phyloP scores from a whole-genome alignment of 2,113 vertebrate genomes.

The Dendropsophus ebraccatus region DNA sequence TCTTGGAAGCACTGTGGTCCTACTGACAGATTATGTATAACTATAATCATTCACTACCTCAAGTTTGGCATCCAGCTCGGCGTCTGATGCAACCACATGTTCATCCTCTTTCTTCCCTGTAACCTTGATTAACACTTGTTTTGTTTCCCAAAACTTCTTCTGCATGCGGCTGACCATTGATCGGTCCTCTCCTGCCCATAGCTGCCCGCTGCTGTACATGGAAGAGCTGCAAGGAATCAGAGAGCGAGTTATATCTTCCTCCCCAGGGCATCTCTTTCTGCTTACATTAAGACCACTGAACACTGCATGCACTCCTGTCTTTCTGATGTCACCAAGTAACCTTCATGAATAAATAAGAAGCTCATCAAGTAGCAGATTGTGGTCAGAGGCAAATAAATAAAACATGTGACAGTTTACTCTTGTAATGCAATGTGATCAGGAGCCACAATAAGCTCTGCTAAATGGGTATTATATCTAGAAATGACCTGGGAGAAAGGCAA shows the following conservation, averaged over 20 bases:
- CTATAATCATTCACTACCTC: conserved; percentile 69
- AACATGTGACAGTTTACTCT: not conserved
- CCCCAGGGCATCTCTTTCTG: not conserved
- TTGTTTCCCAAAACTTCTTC: conserved; percentile 86
- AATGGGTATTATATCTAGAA: not conserved
- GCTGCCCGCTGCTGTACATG: conserved; percentile 73
- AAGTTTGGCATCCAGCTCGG: conserved; percentile 81
- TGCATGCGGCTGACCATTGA: conserved; percentile 82
- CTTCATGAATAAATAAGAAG: conserved; percentile 46
- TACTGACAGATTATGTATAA: not conserved
- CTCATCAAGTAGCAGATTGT: conserved; percentile 37
- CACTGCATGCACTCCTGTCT: not conserved
- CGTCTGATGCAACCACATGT: conserved; percentile 79
- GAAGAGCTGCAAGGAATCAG: conserved; percentile 65
- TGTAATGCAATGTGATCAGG: not conserved
- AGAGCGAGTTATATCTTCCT: not conserved
- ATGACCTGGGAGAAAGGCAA: not conserved
- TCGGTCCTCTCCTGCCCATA: conserved; percentile 72
- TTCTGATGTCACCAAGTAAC: conserved; percentile 38
- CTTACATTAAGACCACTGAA: not conserved
- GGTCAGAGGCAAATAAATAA: conserved; percentile 20
- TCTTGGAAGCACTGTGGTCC: not conserved
- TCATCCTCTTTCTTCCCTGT: conserved; percentile 87
- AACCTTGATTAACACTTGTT: conserved; percentile 83
- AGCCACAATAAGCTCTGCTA: not conserved